Conservation (phyloP, 1,140 invertebrate species). For the Sminthurinus signatus region DNA sequence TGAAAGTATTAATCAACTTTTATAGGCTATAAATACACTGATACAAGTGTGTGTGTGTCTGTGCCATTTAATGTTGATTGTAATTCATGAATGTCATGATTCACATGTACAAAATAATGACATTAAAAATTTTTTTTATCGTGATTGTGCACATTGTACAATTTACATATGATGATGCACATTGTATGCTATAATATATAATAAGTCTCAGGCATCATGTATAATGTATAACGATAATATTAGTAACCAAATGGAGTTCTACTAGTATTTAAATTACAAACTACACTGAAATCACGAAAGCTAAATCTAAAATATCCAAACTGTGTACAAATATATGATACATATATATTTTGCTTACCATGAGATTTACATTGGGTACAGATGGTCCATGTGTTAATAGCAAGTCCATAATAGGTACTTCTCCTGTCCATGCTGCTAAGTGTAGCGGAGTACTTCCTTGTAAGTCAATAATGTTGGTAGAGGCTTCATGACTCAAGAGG, state of each 20-base stretch:
- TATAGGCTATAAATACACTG: too few species aligned
- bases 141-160: too few species aligned
- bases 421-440: slow-evolving; percentile 78
- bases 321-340: neutral
- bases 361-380: slow-evolving; percentile 71
- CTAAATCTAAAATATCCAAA: neutral
- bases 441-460: slow-evolving; percentile 82
- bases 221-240: too few species aligned
- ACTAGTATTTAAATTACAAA: neutral
- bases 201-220: too few species aligned
- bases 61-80: too few species aligned
- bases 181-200: too few species aligned
- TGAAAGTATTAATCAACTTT: too few species aligned
- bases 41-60: too few species aligned
- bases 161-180: too few species aligned
- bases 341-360: slow-evolving; percentile 58
- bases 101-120: too few species aligned
- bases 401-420: slow-evolving; percentile 71
- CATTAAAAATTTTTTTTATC: too few species aligned
- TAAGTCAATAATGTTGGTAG: slow-evolving; percentile 73
- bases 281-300: neutral
- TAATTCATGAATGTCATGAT: too few species aligned
- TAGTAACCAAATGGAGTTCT: neutral
- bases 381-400: slow-evolving; percentile 68
- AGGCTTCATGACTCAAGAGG: slow-evolving; percentile 79